Percentiles rank a stretch among this genome's conserved stretches.
These are phyloP conservation scores for Rhinogobius similis DNA, from an alignment of 2,113 vertebrate genomes.

Conservation along the genomic window DNA sequence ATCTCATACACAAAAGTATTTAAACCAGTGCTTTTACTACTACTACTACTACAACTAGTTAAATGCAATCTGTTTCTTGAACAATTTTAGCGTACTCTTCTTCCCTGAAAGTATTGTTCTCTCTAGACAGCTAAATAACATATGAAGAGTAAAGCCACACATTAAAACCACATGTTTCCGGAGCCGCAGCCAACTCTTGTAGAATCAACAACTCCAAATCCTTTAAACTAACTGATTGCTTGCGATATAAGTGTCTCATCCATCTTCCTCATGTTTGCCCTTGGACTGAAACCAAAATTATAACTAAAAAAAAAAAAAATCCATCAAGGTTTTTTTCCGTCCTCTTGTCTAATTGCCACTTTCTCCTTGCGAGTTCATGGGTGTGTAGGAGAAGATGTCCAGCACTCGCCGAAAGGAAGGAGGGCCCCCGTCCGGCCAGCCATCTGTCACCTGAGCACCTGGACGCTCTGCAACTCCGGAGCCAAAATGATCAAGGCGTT, in stretches of 20 bases:
- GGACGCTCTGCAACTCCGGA: constrained; percentile 46
- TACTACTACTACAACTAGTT: neutral
- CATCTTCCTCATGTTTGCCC: constrained; percentile 47
- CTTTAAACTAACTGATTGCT: constrained; percentile 23
- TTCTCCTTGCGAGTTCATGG: constrained; percentile 53
- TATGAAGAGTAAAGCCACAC: constrained; percentile 1
- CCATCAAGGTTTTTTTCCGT: constrained; percentile 35
- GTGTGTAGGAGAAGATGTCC: constrained; percentile 46
- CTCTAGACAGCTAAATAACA: neutral
- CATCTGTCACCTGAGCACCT: constrained; percentile 76
- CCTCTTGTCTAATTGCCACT: constrained; percentile 52
- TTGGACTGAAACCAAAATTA: constrained; percentile 27
- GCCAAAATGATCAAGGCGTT: constrained; percentile 58
- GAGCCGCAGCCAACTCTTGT: constrained; percentile 2
- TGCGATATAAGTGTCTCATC: constrained; percentile 15
- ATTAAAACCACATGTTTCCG: constrained; percentile 30
- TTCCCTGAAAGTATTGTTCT: neutral
- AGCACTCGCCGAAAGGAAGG: constrained; percentile 46
- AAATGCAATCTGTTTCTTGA: neutral
- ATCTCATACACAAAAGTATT: too few relatives aligned
- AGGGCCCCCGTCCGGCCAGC: constrained; percentile 54
- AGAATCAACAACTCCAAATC: constrained; percentile 21
- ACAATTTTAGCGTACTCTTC: neutral
- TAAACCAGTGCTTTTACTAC: neutral
- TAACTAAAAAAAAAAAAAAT: constrained; percentile 44